Conservation (phyloP, 2,797 vertebrate genomes). For the Acomys russatus region DNA sequence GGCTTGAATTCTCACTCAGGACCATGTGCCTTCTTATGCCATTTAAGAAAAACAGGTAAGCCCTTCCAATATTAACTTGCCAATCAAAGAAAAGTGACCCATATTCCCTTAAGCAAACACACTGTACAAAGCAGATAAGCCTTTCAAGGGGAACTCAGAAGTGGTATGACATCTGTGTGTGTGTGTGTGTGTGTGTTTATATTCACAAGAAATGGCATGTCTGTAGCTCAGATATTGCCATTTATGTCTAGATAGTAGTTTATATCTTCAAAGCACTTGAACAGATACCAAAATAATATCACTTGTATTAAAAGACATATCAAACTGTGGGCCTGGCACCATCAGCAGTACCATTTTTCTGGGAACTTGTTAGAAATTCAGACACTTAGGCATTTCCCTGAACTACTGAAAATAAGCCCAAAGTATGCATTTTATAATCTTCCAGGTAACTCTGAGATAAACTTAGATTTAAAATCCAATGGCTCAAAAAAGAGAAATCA, state of each 20-base stretch:
- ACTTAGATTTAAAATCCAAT: not conserved
- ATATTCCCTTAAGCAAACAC: not conserved
- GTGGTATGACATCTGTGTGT: not conserved
- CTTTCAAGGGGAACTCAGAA: not conserved
- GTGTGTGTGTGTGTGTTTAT: not conserved
- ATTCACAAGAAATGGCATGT: not conserved
- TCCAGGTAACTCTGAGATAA: not conserved
- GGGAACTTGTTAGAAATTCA: not conserved
- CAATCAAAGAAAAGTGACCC: conserved; percentile 27
- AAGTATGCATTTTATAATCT: not conserved
- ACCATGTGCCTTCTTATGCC: not conserved
- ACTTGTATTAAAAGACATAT: not conserved
- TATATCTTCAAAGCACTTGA: not conserved
- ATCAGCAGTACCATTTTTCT: not conserved
- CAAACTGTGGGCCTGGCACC: not conserved
- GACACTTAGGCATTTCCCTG: not conserved
- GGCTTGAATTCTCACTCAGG: not conserved
- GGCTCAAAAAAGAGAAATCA: not conserved
- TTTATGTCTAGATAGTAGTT: not conserved
- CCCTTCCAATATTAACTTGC: conserved; percentile 50
- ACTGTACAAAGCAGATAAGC: not conserved
- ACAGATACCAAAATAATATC: not conserved
- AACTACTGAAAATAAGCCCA: not conserved
- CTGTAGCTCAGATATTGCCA: not conserved
- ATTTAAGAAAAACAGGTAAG: not conserved